Base-by-base conservation (phyloP, 2,113 vertebrate genomes). In the Alectura lathami region DNA sequence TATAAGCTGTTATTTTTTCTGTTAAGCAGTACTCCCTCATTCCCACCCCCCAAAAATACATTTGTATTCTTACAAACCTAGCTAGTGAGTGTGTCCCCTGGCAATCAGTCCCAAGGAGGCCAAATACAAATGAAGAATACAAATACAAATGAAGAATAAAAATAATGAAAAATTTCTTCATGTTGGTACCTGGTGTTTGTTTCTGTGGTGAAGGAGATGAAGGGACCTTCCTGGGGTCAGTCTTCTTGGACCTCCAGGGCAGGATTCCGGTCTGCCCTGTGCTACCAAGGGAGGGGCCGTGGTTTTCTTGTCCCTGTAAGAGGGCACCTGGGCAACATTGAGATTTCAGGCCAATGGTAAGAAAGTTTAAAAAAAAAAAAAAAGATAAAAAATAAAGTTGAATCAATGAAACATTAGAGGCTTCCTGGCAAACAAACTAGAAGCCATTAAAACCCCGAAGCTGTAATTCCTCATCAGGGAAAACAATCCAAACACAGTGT, bases 41-140 rank as follows among this genome's bases (percentile, higher is more conserved):
- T 50, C 30, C 23, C 23, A 32, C 5, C 20, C 16, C 18, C 29
- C 32, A 4, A 29, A 32, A 22, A 17, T 6, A 3, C 3, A 29
- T 29, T 29, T n/a, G 2, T 32, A 14, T 36, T 83, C 40, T 32
- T 63, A 17, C 5, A 69, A 80, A n/a, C 3, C 3, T 12, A 7
- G 6, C 34, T 60, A 14, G 12, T 51, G 32, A 11, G 0, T 4
- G 8, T 26, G 13, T 24, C 6, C 69, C 27, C 48, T n/a, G 8
- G 66, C 29, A 85, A n/a, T 72, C 48, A 34, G 12, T 88, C 53
- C 79, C 62, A 38, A 83, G 18, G 14, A n/a, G 16, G 1, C 4
- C 1, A 63, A 23, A 13, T 8, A 3, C 1, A 47, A 17, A 29
- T 2, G 68, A 29, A 42, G 60, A 45, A 54, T n/a, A n/a, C 1